These are phyloP conservation scores for Vesta saturnalis DNA, from an alignment of 2,888 invertebrate species.

Conservation along the genomic window DNA sequence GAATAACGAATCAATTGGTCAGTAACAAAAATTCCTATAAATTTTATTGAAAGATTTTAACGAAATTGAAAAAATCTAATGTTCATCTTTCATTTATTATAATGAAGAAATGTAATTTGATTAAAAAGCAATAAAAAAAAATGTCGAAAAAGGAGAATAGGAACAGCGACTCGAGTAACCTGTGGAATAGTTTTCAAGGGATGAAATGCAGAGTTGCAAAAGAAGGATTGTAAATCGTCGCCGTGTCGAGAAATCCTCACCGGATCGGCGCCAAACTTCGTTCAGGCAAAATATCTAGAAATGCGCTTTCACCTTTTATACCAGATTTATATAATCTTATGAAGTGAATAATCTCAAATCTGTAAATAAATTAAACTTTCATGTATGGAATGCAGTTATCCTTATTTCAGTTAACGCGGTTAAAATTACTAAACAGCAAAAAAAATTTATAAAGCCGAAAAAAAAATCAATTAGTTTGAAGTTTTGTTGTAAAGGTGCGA, in stretches of 20 bases:
- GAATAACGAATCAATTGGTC: no score
- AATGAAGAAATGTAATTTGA: not conserved
- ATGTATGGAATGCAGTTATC: no score
- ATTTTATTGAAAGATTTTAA: not conserved
- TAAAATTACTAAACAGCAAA: not conserved
- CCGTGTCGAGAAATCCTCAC: slow-evolving; percentile 42
- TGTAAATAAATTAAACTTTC: not conserved
- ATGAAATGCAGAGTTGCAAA: slow-evolving; percentile 34
- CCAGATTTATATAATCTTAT: slow-evolving; percentile 4
- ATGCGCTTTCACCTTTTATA: slow-evolving; percentile 31
- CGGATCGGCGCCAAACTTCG: slow-evolving; percentile 40
- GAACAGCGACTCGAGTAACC: slow-evolving; percentile 18
- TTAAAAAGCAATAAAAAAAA: not conserved
- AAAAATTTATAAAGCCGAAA: slow-evolving; percentile 2
- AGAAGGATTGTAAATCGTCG: slow-evolving; percentile 44
- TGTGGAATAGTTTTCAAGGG: slow-evolving; percentile 27
- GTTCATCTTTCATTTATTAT: not conserved
- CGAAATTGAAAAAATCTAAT: not conserved
- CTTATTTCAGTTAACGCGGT: not conserved
- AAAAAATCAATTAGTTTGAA: slow-evolving; percentile 40
- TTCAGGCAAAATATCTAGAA: slow-evolving; percentile 30
- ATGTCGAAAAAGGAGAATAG: not conserved
- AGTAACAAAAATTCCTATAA: not conserved
- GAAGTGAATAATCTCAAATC: not conserved
- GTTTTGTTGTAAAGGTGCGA: slow-evolving; percentile 45